Conservation (phyloP, 1,140 invertebrate species). For the Drosophila burlai region DNA sequence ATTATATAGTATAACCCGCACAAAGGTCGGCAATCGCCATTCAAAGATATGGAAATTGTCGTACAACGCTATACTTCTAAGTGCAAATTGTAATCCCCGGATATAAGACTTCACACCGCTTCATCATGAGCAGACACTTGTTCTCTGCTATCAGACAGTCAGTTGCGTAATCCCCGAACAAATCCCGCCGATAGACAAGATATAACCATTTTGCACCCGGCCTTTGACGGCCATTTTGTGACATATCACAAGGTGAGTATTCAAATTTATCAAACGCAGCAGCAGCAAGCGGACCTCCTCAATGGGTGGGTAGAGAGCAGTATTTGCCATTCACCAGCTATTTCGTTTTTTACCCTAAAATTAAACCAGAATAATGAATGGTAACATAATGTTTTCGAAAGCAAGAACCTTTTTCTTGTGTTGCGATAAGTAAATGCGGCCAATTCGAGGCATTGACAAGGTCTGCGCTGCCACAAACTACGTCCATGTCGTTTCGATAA, state of each 20-base stretch:
- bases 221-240: constrained; percentile 41
- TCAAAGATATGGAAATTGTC: constrained; percentile 19
- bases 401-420: constrained; percentile 10
- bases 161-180: constrained; percentile 28
- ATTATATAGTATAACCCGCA: not conserved
- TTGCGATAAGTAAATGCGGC: constrained; percentile 56
- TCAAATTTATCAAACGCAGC: constrained; percentile 19
- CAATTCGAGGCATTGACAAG: constrained; percentile 66
- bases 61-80: not conserved
- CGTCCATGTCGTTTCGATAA: constrained; percentile 48
- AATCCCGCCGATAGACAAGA: constrained; percentile 22
- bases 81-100: constrained; percentile 27
- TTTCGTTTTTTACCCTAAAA: constrained; percentile 41
- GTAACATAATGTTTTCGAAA: constrained; percentile 44
- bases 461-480: constrained; percentile 36
- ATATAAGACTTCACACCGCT: constrained; percentile 6
- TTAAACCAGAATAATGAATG: constrained; percentile 52
- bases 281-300: not conserved
- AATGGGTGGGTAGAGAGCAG: constrained; percentile 42
- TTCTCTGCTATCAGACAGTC: constrained; percentile 36
- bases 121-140: constrained; percentile 36
- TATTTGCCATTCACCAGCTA: constrained; percentile 49
- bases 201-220: constrained; percentile 47
- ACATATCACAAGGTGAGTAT: constrained; percentile 48
- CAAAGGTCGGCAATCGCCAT: not conserved